Evolutionary conservation across 92 coral and sea anemone species (phyloP), one percentile per base, ranked within the genome.

Genomic region (Montipora capitata): DNA sequence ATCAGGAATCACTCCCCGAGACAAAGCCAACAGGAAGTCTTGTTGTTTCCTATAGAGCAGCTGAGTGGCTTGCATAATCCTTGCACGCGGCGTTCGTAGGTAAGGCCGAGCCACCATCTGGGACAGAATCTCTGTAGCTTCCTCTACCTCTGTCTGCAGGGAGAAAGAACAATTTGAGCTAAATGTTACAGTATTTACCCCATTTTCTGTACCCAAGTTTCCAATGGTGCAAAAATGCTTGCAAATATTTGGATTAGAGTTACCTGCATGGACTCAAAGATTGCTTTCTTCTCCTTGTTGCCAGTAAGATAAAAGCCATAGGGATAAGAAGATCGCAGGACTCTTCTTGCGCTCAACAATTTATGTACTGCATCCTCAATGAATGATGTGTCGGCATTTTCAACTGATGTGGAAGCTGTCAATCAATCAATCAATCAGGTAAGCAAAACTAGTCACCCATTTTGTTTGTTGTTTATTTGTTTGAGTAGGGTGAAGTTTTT

Each of bases 91-190:
- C 7, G 99, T 97, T 42, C 96, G 91, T 39, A 97, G 91, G 91
- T 97, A 97, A 3, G 99, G 99, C 14, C 99, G 90, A 0, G 99
- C 99, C 5, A 97, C 98, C 99, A 97, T 97, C 74, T 97, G 99
- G 2, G 99, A 97, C 13, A 97, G 81, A 27, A 88, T 90, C 77
- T 97, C 99, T 27, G 97, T 97, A 1, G 96, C 96, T 82, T 97
- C 99, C 78, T 97, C 99, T 4, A 97, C 96, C 73, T 95, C 99
- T 18, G 99, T 97, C 99, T 97, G 40, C 58, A 77, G 6, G 64
- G 17, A 52, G 52, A 56, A 2, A 83, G 45, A 39, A 63, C 8
- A 27, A 27, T 27, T 5, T 20, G n/a, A 20, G 15, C 15, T 59
- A 18, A 59, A 13, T 10, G 3, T 27, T 27, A 27, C 2, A 1